Percentiles rank a stretch among this genome's conserved stretches.
Evolutionary conservation across 2,888 invertebrate genomes (phyloP).

Genomic region (Yponomeuta evonymella): DNA sequence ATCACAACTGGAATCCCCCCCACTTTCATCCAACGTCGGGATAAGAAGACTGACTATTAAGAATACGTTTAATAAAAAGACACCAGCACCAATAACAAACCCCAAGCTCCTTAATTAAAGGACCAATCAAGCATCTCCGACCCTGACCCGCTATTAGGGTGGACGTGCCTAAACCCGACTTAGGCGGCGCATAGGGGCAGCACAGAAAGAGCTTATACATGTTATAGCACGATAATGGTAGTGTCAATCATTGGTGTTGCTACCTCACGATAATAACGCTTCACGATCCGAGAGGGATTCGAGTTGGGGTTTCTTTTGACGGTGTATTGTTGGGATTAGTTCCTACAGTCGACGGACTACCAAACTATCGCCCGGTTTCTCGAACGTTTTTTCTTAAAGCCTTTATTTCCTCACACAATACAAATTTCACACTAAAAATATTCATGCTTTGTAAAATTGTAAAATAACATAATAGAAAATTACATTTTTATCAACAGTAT

Average conservation of each 20-base stretch:
- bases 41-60: too few species aligned
- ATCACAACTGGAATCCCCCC: too few species aligned
- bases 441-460: too few species aligned
- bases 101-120: slow-evolving; percentile 7
- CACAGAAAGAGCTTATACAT: slow-evolving; percentile 40
- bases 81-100: not conserved
- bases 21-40: too few species aligned
- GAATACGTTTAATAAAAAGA: not conserved
- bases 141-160: slow-evolving; percentile 9
- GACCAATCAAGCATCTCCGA: slow-evolving; percentile 7
- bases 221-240: slow-evolving; percentile 50
- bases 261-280: slow-evolving; percentile 8
- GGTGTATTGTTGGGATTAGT: not conserved
- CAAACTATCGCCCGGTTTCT: too few species aligned
- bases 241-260: slow-evolving; percentile 45
- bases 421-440: too few species aligned
- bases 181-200: slow-evolving; percentile 32
- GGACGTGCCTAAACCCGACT: slow-evolving; percentile 37
- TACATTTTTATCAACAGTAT: too few species aligned
- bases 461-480: too few species aligned
- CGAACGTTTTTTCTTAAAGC: too few species aligned
- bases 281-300: slow-evolving; percentile 6
- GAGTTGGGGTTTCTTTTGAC: not conserved
- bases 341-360: not conserved
- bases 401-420: too few species aligned